Conservation (phyloP, 2,113 vertebrate species). For the Psittacula cyanocephala region DNA sequence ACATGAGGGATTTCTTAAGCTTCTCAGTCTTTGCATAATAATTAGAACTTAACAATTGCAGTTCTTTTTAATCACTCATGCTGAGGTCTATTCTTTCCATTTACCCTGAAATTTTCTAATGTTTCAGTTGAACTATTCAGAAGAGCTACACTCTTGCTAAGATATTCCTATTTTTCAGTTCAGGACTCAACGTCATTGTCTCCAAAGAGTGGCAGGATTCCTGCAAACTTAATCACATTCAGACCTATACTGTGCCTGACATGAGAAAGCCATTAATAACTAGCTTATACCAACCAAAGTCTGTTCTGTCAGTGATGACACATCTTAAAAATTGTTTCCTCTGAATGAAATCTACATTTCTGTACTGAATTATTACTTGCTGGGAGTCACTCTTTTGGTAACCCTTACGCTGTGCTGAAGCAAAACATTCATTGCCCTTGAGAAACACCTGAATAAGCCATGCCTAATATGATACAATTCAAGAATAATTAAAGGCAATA, state of each 20-base stretch:
- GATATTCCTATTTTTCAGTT: not conserved
- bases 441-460: conserved; percentile 23
- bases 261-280: conserved; percentile 50
- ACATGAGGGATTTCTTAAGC: not conserved
- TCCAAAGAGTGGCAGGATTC: not conserved
- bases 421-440: not conserved
- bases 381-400: not conserved
- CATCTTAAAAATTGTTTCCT: conserved; percentile 37
- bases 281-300: conserved; percentile 7
- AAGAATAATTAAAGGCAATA: conserved; percentile 10
- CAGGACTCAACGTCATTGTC: not conserved
- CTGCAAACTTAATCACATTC: conserved; percentile 28
- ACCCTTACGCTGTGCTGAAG: not conserved
- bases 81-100: not conserved
- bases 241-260: not conserved
- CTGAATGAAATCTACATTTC: conserved; percentile 28
- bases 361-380: not conserved
- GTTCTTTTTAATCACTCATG: not conserved
- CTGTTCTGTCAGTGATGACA: not conserved
- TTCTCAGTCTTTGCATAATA: not conserved
- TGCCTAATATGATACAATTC: not conserved
- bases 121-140: not conserved
- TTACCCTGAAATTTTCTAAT: not conserved
- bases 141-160: not conserved
- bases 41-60: not conserved